Percentiles rank a stretch among this genome's conserved stretches.
Conservation (phyloP, 2,888 invertebrate genomes). For the Lepidochitona cinerea region DNA sequence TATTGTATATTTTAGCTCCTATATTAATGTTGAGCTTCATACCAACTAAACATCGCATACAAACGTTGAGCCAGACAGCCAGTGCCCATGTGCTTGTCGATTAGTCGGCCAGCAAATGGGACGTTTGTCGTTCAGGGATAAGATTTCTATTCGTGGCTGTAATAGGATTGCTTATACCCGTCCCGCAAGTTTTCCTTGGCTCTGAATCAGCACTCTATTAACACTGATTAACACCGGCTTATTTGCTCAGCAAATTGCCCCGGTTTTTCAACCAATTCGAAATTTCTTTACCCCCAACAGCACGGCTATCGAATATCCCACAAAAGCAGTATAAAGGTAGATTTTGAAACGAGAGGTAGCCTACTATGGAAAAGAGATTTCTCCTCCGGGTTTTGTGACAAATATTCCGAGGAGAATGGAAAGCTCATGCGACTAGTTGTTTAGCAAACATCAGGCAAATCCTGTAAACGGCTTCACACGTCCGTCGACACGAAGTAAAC, state of each 20-base stretch:
- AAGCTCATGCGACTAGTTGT: not conserved
- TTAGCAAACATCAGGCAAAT: not conserved
- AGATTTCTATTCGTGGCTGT: not conserved
- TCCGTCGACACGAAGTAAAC: not conserved
- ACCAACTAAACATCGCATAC: not conserved
- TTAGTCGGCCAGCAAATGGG: not conserved
- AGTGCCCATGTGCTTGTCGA: not conserved
- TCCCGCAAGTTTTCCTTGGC: no score
- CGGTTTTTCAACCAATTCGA: not conserved
- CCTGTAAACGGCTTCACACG: not conserved
- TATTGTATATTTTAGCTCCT: no score
- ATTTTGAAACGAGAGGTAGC: no score
- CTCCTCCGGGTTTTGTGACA: no score
- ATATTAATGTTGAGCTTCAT: no score
- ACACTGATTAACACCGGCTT: constrained; percentile 1
- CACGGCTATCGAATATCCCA: no score
- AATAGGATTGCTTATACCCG: not conserved
- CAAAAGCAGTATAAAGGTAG: no score
- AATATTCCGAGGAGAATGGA: no score
- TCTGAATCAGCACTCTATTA: not conserved
- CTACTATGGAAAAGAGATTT: no score
- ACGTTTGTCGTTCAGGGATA: not conserved
- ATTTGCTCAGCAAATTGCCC: not conserved
- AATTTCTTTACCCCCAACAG: not conserved
- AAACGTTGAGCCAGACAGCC: not conserved